phyloP scores from a whole-genome alignment of 2,113 vertebrate genomes.

The Lophura nycthemera region DNA sequence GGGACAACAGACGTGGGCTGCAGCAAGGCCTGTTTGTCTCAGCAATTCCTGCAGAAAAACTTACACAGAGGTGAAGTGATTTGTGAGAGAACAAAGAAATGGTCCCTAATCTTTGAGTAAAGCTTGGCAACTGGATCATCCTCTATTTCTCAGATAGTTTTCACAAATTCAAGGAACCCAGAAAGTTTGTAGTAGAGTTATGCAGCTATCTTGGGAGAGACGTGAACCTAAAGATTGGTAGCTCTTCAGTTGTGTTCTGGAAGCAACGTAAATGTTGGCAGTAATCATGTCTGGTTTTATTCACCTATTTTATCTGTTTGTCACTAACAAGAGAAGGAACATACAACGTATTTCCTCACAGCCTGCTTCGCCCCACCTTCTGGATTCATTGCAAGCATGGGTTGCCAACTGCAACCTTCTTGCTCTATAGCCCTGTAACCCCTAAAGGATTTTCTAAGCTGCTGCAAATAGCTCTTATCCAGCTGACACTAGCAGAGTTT shows the following conservation, averaged over 20 bases:
- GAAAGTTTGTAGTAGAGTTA: not conserved
- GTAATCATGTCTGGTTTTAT: not conserved
- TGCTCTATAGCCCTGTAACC: not conserved
- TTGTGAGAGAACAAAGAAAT: not conserved
- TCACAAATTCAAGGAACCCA: not conserved
- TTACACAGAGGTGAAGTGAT: not conserved
- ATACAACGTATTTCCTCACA: not conserved
- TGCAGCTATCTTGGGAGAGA: not conserved
- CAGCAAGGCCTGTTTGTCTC: not conserved
- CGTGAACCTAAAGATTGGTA: not conserved
- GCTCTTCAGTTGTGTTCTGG: not conserved
- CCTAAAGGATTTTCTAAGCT: not conserved
- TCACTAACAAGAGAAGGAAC: not conserved
- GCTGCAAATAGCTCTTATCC: not conserved
- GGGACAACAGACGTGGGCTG: not conserved
- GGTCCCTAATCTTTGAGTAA: not conserved
- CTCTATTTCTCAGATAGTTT: not conserved
- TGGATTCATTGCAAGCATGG: not conserved
- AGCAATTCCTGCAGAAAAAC: not conserved
- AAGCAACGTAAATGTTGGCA: not conserved
- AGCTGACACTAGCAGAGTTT: not conserved
- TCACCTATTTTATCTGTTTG: not conserved
- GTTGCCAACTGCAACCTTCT: not conserved
- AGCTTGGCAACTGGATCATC: not conserved
- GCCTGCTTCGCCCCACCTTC: not conserved